These are phyloP conservation scores for Eudyptes chrysolophus DNA, from an alignment of 2,113 vertebrate species.

Conservation along the genomic window DNA sequence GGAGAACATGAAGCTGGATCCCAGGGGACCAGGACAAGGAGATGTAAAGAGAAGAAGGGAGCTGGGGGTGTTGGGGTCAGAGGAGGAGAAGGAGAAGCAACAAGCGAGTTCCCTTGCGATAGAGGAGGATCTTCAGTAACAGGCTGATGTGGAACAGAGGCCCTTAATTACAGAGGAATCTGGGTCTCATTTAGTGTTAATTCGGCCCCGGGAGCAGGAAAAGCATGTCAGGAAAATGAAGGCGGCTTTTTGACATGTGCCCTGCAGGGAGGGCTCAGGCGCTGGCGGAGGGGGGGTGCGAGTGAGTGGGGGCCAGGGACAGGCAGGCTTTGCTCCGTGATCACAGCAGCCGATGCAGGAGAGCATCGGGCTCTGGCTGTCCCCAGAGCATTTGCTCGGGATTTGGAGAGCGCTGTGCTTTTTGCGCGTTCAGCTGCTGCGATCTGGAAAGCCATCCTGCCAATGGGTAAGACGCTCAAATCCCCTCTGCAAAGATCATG, in stretches of 20 bases:
- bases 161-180: background rate
- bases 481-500: background rate
- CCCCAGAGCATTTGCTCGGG: background rate
- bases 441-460: background rate
- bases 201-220: slow-evolving; percentile 7
- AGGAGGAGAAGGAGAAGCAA: background rate
- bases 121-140: background rate
- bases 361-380: background rate
- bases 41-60: background rate
- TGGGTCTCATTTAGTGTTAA: background rate
- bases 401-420: background rate
- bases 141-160: background rate
- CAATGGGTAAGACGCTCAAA: background rate
- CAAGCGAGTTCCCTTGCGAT: rapidly evolving
- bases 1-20: background rate
- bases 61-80: background rate
- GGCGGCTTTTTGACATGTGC: background rate
- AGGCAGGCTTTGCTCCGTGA: rapidly evolving
- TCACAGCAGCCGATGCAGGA: background rate
- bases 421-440: background rate
- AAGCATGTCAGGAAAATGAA: slow-evolving; percentile 16
- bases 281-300: rapidly evolving
- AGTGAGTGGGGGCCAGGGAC: background rate
- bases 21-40: background rate
- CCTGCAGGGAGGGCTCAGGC: background rate